Evolutionary conservation across 2,888 invertebrate species (phyloP), one percentile per base, ranked within the genome.

Genomic region (Nemoura dubitans): DNA sequence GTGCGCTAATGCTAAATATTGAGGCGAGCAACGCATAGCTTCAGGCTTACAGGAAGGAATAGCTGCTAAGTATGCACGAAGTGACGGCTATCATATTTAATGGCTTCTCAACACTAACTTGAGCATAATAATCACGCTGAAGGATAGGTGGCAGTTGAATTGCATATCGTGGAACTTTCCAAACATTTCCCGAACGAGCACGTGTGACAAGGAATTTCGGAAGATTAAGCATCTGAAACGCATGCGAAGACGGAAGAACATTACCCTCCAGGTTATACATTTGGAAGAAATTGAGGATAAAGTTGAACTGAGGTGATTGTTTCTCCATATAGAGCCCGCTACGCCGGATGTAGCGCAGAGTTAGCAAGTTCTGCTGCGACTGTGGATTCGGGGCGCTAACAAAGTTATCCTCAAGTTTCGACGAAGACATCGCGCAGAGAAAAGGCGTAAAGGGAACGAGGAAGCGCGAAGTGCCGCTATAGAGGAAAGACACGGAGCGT

Each of bases 251-350:
- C n/a, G n/a, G n/a, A n/a, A n/a, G 84, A 27, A 84, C 81, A 81
- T 30, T 30, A 30, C 21, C 81, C 30, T 27, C 28, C 7, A 10
- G 28, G 81, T 29, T 78, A 78, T 27, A 78, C 78, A 78, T 78
- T 78, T 78, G 26, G 26, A 27, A 28, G 28, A 78, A 78, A 78
- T 78, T 27, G 28, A 27, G 78, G 28, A 78, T 78, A 26, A 78
- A 78, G 78, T 78, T 78, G 78, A 78, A 78, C 27, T 27, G 26
- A 78, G 78, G 36, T 83, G 83, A 84, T n/a, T 76, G 84, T 84
- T 84, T 76, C 84, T 59, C 29, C 84, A 84, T 29, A 29, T 81
- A 81, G 81, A 36, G 10, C 36, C 81, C 81, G n/a, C 81, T 81
- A 59, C 30, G 28, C 28, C 81, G 81, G 81, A 81, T 81, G 81